Percentiles rank a stretch among this genome's conserved stretches.
Conservation (phyloP, 2,113 vertebrate species). For the Mirza zaza region DNA sequence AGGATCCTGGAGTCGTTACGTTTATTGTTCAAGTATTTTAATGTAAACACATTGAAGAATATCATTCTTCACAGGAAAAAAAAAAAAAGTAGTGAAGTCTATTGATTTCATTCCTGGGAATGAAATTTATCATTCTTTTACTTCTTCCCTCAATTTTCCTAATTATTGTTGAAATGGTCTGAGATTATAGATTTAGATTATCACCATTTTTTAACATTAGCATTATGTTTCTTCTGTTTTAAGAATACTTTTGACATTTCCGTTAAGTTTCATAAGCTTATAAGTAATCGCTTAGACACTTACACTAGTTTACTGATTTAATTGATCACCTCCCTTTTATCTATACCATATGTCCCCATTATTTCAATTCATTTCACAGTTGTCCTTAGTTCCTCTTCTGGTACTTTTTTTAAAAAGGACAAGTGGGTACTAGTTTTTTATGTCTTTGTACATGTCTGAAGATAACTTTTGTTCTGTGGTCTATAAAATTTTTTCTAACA, state of each 20-base stretch:
- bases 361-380: not conserved
- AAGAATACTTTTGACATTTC: not conserved
- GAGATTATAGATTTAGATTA: conserved; percentile 20
- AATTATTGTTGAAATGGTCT: not conserved
- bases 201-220: conserved; percentile 6
- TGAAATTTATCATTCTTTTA: not conserved
- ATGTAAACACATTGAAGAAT: not conserved
- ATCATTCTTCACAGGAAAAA: not conserved
- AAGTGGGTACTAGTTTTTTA: not conserved
- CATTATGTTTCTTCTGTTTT: not conserved
- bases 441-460: not conserved
- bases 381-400: not conserved
- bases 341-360: not conserved
- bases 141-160: not conserved
- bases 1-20: not conserved
- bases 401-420: not conserved
- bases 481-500: not conserved
- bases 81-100: not conserved
- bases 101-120: not conserved
- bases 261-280: not conserved
- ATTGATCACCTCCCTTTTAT: not conserved
- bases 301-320: not conserved
- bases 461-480: not conserved
- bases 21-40: conserved; percentile 28
- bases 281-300: not conserved